phyloP scores from a whole-genome alignment of 2,888 invertebrate species.

The Pharmacophagus antenor region DNA sequence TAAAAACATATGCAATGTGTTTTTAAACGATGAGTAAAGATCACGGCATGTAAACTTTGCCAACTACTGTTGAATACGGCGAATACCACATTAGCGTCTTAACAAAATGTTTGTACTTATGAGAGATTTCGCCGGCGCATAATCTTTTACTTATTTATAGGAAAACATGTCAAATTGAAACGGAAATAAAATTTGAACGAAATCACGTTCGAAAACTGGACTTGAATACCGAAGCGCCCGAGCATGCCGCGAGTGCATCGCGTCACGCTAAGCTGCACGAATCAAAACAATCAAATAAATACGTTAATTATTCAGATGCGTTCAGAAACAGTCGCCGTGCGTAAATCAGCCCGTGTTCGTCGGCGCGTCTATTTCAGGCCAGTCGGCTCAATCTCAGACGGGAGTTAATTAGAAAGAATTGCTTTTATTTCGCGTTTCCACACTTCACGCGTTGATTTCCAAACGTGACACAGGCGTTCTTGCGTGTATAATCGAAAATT shows the following conservation, averaged over 20 bases:
- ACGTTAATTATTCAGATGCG: constrained; percentile 73
- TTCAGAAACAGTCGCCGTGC: constrained; percentile 66
- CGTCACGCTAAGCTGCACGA: constrained; percentile 59
- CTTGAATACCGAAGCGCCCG: constrained; percentile 31
- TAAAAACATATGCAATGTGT: too few species aligned
- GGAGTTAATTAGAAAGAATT: constrained; percentile 79
- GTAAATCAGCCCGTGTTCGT: constrained; percentile 67
- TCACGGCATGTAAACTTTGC: too few species aligned
- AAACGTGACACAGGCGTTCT: constrained; percentile 60
- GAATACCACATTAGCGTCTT: too few species aligned
- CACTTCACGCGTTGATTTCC: constrained; percentile 54
- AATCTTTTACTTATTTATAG: not conserved
- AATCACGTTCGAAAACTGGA: constrained; percentile 21
- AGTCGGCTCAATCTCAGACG: constrained; percentile 58
- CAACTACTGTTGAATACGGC: too few species aligned
- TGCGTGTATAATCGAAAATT: constrained; percentile 57
- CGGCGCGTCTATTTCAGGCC: constrained; percentile 64
- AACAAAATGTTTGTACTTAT: too few species aligned
- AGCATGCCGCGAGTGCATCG: constrained; percentile 43
- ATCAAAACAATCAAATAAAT: constrained; percentile 79
- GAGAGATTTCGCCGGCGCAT: not conserved
- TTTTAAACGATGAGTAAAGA: too few species aligned
- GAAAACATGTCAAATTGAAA: constrained; percentile 6
- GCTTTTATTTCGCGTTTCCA: constrained; percentile 79
- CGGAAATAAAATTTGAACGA: constrained; percentile 30